These are phyloP conservation scores for Scaptomyza cyrtandrae DNA, from an alignment of 2,888 invertebrate genomes.

Conservation along the genomic window DNA sequence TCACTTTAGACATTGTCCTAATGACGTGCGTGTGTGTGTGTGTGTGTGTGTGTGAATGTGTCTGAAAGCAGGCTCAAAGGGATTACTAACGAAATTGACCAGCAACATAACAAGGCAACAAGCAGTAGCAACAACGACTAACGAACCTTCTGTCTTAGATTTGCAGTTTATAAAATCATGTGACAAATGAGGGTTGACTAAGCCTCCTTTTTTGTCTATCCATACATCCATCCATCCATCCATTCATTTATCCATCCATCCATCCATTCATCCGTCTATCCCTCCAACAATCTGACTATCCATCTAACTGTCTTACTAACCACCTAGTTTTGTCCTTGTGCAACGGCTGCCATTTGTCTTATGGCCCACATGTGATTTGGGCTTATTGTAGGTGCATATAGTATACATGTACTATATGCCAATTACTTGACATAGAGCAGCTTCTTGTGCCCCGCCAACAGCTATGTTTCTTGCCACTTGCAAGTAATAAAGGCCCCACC, in stretches of 20 bases:
- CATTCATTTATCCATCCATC: slow-evolving; percentile 19
- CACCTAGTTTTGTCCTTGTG: slow-evolving; percentile 39
- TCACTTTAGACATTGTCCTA: slow-evolving; percentile 56
- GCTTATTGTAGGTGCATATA: slow-evolving; percentile 36
- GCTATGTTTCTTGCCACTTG: slow-evolving; percentile 25
- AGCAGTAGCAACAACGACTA: slow-evolving; percentile 18
- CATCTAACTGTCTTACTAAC: slow-evolving; percentile 35
- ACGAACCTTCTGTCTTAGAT: slow-evolving; percentile 45
- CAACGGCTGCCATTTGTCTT: slow-evolving; percentile 53
- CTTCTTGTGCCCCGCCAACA: slow-evolving; percentile 21
- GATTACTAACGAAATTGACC: slow-evolving; percentile 76
- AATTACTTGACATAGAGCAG: slow-evolving; percentile 49
- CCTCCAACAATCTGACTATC: slow-evolving; percentile 36
- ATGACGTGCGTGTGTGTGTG: slow-evolving; percentile 36
- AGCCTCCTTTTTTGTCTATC: slow-evolving; percentile 41
- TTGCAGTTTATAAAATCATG: slow-evolving; percentile 76
- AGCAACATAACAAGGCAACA: slow-evolving; percentile 72
- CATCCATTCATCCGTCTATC: slow-evolving; percentile 1
- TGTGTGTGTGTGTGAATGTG: slow-evolving; percentile 19
- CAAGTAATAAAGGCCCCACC: slow-evolving; percentile 48
- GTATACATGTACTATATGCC: slow-evolving; percentile 30
- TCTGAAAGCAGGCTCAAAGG: slow-evolving; percentile 62
- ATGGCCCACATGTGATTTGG: slow-evolving; percentile 55
- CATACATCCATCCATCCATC: slow-evolving; percentile 1
- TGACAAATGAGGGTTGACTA: slow-evolving; percentile 76